Percentiles rank a stretch among this genome's conserved stretches.
These are phyloP conservation scores for Pocillopora damicornis DNA, from an alignment of 64 coral and sea anemone species.

Conservation along the genomic window DNA sequence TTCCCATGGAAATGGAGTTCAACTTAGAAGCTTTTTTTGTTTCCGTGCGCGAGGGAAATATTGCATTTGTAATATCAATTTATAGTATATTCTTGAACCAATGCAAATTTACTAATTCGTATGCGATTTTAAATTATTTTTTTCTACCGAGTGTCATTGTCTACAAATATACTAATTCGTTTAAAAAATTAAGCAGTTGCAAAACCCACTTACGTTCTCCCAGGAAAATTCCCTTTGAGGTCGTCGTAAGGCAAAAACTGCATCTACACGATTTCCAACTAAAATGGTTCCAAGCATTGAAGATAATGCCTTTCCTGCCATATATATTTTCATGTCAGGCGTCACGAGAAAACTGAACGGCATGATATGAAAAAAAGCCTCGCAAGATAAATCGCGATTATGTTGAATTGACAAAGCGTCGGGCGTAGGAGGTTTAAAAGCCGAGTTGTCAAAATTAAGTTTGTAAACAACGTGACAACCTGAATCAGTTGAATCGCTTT, in stretches of 20 bases:
- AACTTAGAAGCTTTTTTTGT: too few relatives aligned
- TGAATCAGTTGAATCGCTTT: neutral
- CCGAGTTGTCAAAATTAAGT: constrained; percentile 70
- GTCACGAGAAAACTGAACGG: constrained; percentile 84
- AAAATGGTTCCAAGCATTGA: constrained; percentile 52
- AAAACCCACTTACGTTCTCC: constrained; percentile 74
- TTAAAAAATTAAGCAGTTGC: too few relatives aligned
- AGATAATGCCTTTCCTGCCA: constrained; percentile 33
- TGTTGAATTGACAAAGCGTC: constrained; percentile 12
- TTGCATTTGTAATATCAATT: too few relatives aligned
- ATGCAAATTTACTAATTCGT: too few relatives aligned
- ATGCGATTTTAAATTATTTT: too few relatives aligned
- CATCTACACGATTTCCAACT: constrained; percentile 40
- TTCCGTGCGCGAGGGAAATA: too few relatives aligned
- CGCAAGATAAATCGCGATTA: constrained; percentile 29
- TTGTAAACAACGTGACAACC: constrained; percentile 51
- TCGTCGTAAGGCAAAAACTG: constrained; percentile 58
- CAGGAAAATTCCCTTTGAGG: constrained; percentile 73
- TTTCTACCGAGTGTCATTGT: too few relatives aligned
- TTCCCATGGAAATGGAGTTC: too few relatives aligned
- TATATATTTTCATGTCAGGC: constrained; percentile 48
- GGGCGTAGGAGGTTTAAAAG: constrained; percentile 46
- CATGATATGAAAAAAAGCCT: constrained; percentile 60
- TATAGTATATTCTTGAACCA: too few relatives aligned
- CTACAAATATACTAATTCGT: too few relatives aligned